Evolutionary conservation across 2,888 invertebrate genomes (phyloP), one percentile per base, ranked within the genome.

Genomic region (Emmelina monodactyla): DNA sequence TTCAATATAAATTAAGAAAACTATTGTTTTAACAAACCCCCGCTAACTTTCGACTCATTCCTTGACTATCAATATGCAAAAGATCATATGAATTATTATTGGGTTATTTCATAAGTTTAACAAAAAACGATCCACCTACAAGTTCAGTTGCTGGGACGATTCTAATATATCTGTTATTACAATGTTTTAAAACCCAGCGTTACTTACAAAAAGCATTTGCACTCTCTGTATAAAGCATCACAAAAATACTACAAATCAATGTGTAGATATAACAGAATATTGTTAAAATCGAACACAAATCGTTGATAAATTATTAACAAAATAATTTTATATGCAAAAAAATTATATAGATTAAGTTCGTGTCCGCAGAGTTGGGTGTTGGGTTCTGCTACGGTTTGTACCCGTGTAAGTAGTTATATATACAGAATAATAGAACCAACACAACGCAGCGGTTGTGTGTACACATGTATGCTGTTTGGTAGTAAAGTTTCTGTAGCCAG

Each of bases 271-370:
- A 63, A 62, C 62, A 57, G 58, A 60, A 55, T 55, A 38, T 50
- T 52, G 62, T 65, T 70, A 65, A 63, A 61, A 63, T 63, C 57
- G 59, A 64, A 61, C 68, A 65, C 56, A 66, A 64, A 65, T 57
- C 51, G 53, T 59, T 57, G 62, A 70, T 68, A 71, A 70, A 70
- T 62, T 58, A 62, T 60, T 72, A 72, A 73, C 69, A 72, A 75
- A 75, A 72, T 69, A 71, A 63, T 64, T 71, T 61, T 54, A 62
- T 67, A 69, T 67, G 71, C 64, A 66, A 68, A 66, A 57, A 53
- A 55, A 62, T 57, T 61, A 59, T 51, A 49, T 50, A 57, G 50
- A 45, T 47, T 53, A 37, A 39, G 42, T 32, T 19, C 35, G 37
- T 31, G 34, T 38, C 42, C 51, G 46, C 46, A 39, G 49, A 40